Evolutionary conservation across 1,140 invertebrate species (phyloP).

Genomic region (Trigoniulus corallinus): DNA sequence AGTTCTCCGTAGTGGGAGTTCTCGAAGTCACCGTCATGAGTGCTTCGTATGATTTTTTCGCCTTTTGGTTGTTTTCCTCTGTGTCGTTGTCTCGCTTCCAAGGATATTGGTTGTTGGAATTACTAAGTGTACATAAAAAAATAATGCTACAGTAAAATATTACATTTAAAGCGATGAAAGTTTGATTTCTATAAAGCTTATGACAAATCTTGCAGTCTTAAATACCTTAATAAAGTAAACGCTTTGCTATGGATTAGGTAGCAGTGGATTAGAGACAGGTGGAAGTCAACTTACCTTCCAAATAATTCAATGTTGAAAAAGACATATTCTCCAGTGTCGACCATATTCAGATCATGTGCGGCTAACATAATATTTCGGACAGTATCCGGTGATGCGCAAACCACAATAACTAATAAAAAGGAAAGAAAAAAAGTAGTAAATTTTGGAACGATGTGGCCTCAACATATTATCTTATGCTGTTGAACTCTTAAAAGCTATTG

Average conservation of each 20-base stretch:
- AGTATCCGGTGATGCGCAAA: conserved; percentile 76
- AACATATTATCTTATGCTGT: too few relatives aligned
- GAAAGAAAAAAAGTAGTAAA: conserved; percentile 12
- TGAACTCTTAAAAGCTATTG: too few relatives aligned
- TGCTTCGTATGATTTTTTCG: conserved; percentile 71
- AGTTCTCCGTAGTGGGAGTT: conserved; percentile 56
- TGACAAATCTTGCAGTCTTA: too few relatives aligned
- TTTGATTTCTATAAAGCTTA: too few relatives aligned
- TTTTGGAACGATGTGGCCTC: too few relatives aligned
- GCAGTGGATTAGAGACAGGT: too few relatives aligned
- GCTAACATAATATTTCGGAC: conserved; percentile 76
- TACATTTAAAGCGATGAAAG: not conserved
- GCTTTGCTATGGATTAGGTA: too few relatives aligned
- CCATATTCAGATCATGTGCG: conserved; percentile 81
- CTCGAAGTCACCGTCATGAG: conserved; percentile 74
- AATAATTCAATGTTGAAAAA: conserved; percentile 96
- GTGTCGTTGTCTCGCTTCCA: conserved; percentile 71
- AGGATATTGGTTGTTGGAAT: conserved; percentile 39
- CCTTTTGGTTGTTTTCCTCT: conserved; percentile 59
- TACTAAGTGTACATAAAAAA: conserved; percentile 15
- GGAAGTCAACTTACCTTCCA: conserved; percentile 54
- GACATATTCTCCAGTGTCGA: conserved; percentile 88
- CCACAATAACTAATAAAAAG: conserved; percentile 69
- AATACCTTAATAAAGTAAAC: too few relatives aligned
- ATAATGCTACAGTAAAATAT: conserved; percentile 6